phyloP scores from a whole-genome alignment of 2,888 invertebrate genomes.

The Odontocerum albicorne region DNA sequence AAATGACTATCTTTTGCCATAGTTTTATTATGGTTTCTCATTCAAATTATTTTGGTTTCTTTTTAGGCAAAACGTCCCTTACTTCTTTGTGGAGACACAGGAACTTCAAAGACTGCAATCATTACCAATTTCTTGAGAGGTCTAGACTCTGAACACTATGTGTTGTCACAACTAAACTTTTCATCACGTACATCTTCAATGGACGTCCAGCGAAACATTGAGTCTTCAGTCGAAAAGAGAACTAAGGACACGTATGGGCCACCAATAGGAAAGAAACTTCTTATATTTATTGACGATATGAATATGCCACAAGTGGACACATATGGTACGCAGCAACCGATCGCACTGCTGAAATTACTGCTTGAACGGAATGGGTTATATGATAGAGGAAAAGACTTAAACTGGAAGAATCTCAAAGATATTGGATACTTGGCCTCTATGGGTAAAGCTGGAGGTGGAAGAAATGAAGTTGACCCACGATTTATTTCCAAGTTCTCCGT shows the following conservation, averaged over 20 bases:
- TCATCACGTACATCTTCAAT: slow-evolving; percentile 88
- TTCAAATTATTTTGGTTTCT: slow-evolving; percentile 4
- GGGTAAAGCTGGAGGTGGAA: slow-evolving; percentile 87
- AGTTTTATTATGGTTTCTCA: too few relatives aligned
- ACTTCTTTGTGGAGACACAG: slow-evolving; percentile 86
- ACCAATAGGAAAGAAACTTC: slow-evolving; percentile 83
- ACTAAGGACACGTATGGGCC: slow-evolving; percentile 91
- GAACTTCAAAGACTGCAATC: slow-evolving; percentile 91
- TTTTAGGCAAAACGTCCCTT: slow-evolving; percentile 73
- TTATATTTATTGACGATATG: slow-evolving; percentile 92
- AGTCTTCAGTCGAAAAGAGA: slow-evolving; percentile 85
- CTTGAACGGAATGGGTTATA: slow-evolving; percentile 88
- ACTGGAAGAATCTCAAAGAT: slow-evolving; percentile 86
- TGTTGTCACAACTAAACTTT: slow-evolving; percentile 85
- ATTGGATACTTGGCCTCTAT: slow-evolving; percentile 80
- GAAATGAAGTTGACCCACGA: slow-evolving; percentile 86
- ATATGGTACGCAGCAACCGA: slow-evolving; percentile 93
- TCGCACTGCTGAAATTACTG: slow-evolving; percentile 87
- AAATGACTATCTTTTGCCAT: too few relatives aligned
- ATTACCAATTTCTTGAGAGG: slow-evolving; percentile 78
- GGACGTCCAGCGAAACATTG: slow-evolving; percentile 86
- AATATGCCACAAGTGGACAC: slow-evolving; percentile 90
- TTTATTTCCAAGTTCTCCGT: slow-evolving; percentile 90
- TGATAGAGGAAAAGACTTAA: slow-evolving; percentile 84
- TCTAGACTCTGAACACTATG: slow-evolving; percentile 67